Evolutionary conservation across 2,888 invertebrate genomes (phyloP), one percentile per base, ranked within the genome.

Genomic region (Thyatira batis): DNA sequence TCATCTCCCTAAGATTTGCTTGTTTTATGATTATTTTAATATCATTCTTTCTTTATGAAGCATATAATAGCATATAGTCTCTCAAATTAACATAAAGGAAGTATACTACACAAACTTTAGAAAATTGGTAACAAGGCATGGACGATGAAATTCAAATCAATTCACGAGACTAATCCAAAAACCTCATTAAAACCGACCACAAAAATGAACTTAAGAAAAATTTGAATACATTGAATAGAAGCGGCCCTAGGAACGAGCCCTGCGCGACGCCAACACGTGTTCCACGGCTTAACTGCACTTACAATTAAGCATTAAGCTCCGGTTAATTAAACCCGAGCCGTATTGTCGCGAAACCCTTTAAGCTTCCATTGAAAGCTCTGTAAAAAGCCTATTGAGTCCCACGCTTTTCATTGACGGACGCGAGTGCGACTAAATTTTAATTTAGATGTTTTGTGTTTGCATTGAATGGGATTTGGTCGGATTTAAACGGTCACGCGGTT

Each of bases 221-320:
- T 39, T 39, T 39, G 39, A 39, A 39, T 39, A 39, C 17, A 39
- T 39, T 39, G 39, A 84, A 85, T 84, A 73, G 79, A 73, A 67
- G 66, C 75, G 74, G 76, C 67, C 77, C 75, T 73, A 76, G 69
- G 67, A 64, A 58, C 62, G 71, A 68, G 71, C 83, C 82, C 80
- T 80, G 84, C 67, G 81, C 76, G 78, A 82, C 84, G 69, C 76
- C 76, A 84, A 90, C 91, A 89, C 91, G 91, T 91, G 91, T 90
- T 83, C 78, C 75, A 62, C 75, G 77, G 90, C 87, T 91, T 87
- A 89, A 86, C 86, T 84, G 84, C 84, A 85, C 87, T 89, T 82
- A 89, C 87, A 91, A 91, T 89, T 89, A 89, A 89, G 88, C 87
- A 85, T 89, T 85, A 89, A 89, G 84, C 87, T 79, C 80, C 85